A percentile compares a stretch with the other conserved stretches of the same genome.
phyloP scores from a whole-genome alignment of 1,140 invertebrate species.

The Oscheius sp. region DNA sequence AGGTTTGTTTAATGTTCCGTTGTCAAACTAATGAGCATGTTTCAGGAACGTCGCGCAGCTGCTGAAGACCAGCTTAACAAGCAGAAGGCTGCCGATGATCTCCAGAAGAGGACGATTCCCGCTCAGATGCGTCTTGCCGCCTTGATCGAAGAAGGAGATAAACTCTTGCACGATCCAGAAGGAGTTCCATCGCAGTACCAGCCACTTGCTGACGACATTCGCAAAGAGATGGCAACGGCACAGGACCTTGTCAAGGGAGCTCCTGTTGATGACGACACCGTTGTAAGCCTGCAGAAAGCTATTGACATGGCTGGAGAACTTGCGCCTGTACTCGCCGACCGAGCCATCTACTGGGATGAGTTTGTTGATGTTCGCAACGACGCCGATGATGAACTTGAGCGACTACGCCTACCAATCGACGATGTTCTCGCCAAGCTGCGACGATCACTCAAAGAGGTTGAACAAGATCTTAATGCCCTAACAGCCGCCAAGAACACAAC shows the following conservation, averaged over 20 bases:
- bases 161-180: slow-evolving; percentile 41
- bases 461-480: slow-evolving; percentile 40
- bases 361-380: slow-evolving; percentile 42
- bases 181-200: slow-evolving; percentile 42
- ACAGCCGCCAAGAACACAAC: slow-evolving; percentile 5
- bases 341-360: slow-evolving; percentile 37
- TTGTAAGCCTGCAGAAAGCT: slow-evolving; percentile 16
- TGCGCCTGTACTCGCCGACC: slow-evolving; percentile 27
- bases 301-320: slow-evolving; percentile 32
- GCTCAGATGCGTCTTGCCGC: slow-evolving; percentile 27
- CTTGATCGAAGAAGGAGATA: slow-evolving; percentile 39
- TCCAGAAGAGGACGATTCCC: slow-evolving; percentile 17
- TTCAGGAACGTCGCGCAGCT: slow-evolving; percentile 12
- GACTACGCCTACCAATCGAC: slow-evolving; percentile 41
- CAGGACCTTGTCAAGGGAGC: slow-evolving; percentile 6
- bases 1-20: background rate
- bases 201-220: slow-evolving; percentile 31
- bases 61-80: slow-evolving; percentile 39
- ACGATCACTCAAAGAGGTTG: slow-evolving; percentile 36
- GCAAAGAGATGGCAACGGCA: slow-evolving; percentile 3
- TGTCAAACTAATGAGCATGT: background rate
- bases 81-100: slow-evolving; percentile 21
- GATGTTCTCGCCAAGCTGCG: slow-evolving; percentile 34
- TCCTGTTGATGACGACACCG: slow-evolving; percentile 21
- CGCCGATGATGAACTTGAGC: slow-evolving; percentile 36